These are phyloP conservation scores for Amphiprion clarkii DNA, from an alignment of 2,797 vertebrate genomes.

Conservation along the genomic window DNA sequence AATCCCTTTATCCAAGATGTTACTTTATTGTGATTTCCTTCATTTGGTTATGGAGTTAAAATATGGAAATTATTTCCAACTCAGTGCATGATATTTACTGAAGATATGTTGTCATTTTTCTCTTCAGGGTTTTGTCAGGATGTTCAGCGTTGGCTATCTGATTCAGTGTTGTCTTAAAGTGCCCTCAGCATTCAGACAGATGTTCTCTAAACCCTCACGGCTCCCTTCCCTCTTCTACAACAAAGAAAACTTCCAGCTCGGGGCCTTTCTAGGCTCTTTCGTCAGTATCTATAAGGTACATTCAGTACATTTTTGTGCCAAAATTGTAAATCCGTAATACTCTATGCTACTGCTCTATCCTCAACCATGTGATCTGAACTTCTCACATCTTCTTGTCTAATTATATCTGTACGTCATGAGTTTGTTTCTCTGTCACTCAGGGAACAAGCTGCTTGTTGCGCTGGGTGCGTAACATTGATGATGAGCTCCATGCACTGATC, in stretches of 20 bases:
- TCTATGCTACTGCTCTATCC: background rate
- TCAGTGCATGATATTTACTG: background rate
- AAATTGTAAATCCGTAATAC: too few relatives aligned
- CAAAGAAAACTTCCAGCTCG: conserved; percentile 98
- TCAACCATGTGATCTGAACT: background rate
- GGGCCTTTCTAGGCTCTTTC: conserved; percentile 97
- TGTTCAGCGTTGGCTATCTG: conserved; percentile 98
- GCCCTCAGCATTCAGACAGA: conserved; percentile 93
- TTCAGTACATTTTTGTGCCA: background rate
- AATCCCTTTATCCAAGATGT: background rate
- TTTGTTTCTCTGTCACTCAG: conserved; percentile 73
- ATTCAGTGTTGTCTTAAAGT: conserved; percentile 98
- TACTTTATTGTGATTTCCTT: background rate
- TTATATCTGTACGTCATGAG: background rate
- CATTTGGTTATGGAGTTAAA: background rate
- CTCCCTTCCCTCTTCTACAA: conserved; percentile 96
- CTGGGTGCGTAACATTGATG: conserved; percentile 97
- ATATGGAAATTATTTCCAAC: background rate
- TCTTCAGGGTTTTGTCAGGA: conserved; percentile 94
- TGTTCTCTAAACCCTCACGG: conserved; percentile 94
- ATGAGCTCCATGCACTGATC: conserved; percentile 96
- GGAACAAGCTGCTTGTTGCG: conserved; percentile 97
- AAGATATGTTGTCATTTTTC: conserved; percentile 5
- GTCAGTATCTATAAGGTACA: conserved; percentile 99
- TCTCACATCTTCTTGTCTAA: background rate